phyloP scores from a whole-genome alignment of 2,113 vertebrate species.

The Manacus vitellinus region DNA sequence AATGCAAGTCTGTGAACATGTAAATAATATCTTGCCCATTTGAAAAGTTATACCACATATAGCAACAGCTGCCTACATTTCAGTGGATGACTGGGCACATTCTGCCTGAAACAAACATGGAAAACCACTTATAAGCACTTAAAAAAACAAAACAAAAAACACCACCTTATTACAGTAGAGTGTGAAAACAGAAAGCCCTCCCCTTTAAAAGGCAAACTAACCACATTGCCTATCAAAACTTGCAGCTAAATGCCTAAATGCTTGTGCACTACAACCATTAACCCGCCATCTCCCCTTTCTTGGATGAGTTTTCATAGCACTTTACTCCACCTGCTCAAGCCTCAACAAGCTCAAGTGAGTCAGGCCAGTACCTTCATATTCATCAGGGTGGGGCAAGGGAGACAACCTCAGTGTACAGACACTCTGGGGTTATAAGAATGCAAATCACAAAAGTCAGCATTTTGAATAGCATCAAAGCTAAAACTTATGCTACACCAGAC shows the following conservation, averaged over 20 bases:
- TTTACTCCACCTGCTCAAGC: constrained; percentile 13
- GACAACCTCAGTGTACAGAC: not conserved
- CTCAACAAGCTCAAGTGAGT: constrained; percentile 28
- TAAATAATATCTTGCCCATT: not conserved
- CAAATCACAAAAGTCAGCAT: constrained; percentile 2
- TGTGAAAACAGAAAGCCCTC: not conserved
- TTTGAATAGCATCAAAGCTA: not conserved
- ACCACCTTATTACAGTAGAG: not conserved
- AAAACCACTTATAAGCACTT: not conserved
- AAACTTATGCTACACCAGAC: not conserved
- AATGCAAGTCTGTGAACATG: not conserved
- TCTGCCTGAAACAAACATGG: not conserved
- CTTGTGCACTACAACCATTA: not conserved
- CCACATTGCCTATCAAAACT: not conserved
- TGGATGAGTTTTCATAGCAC: not conserved
- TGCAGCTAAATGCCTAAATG: not conserved
- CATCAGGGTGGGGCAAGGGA: constrained; percentile 23
- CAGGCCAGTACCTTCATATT: not conserved
- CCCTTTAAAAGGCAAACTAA: not conserved
- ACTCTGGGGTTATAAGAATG: not conserved
- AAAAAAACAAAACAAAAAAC: not conserved
- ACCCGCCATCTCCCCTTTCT: not conserved
- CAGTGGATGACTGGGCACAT: not conserved
- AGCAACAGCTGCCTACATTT: not conserved
- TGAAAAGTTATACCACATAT: not conserved